phyloP scores from a whole-genome alignment of 2,797 vertebrate species.

The Triplophysa bombifrons region DNA sequence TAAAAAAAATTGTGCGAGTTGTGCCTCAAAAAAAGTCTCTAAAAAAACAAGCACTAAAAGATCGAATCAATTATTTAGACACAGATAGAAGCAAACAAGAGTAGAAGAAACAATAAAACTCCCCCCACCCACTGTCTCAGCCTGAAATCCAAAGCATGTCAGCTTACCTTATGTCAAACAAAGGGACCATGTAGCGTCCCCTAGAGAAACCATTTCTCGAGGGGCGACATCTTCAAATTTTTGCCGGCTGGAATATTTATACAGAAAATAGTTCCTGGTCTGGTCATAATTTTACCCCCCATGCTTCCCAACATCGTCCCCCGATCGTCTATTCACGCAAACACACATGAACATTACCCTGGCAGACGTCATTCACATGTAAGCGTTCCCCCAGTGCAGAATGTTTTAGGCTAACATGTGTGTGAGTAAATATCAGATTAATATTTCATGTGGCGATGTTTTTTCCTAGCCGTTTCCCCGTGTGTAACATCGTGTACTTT shows the following conservation, averaged over 20 bases:
- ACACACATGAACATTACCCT: not conserved
- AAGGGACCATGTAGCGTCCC: constrained; percentile 23
- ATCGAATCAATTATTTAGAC: constrained; percentile 48
- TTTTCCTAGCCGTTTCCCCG: constrained; percentile 54
- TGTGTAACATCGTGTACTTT: constrained; percentile 67
- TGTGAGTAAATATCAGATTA: constrained; percentile 77
- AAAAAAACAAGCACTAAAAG: constrained; percentile 32
- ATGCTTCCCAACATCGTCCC: not conserved
- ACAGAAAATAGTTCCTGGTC: constrained; percentile 36
- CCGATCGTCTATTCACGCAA: not conserved
- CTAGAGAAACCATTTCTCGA: constrained; percentile 17
- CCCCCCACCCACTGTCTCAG: not conserved
- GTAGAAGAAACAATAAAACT: constrained; percentile 2
- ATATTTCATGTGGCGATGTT: constrained; percentile 77
- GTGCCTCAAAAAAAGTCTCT: not conserved
- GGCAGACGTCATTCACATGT: constrained; percentile 65
- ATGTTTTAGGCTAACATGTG: constrained; percentile 53
- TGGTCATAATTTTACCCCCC: constrained; percentile 4
- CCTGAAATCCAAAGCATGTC: constrained; percentile 34
- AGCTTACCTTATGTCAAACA: constrained; percentile 15
- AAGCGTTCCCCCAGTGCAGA: constrained; percentile 53
- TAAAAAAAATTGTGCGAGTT: not conserved
- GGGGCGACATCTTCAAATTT: constrained; percentile 9
- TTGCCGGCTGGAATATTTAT: constrained; percentile 62
- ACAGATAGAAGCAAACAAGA: not conserved